Evolutionary conservation across 2,113 vertebrate genomes (phyloP).

Genomic region (Cygnus atratus): DNA sequence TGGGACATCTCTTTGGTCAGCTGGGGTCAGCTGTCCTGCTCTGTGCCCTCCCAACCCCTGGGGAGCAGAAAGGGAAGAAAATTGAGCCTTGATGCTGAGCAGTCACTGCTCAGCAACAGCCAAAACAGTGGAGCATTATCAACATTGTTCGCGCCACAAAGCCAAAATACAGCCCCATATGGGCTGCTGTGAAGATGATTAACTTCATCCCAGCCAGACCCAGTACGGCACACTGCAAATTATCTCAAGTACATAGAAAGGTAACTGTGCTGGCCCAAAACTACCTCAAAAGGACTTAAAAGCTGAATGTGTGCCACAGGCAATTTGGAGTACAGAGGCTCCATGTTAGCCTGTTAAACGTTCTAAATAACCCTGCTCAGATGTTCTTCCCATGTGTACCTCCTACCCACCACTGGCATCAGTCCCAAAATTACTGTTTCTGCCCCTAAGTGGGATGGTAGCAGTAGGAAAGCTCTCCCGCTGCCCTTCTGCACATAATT

Average conservation of each 20-base stretch:
- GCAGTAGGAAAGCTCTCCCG: neutral
- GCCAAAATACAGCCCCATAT: neutral
- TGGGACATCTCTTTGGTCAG: neutral
- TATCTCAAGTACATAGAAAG: neutral
- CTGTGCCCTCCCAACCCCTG: neutral
- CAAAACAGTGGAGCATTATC: neutral
- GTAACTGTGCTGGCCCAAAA: neutral
- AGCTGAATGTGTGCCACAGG: neutral
- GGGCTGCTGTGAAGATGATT: neutral
- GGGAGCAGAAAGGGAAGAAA: neutral
- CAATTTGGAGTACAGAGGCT: neutral
- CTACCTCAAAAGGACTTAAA: neutral
- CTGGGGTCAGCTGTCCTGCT: neutral
- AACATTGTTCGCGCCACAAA: neutral
- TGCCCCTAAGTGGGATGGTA: neutral
- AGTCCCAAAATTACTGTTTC: neutral
- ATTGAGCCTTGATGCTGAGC: neutral
- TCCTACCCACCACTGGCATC: neutral
- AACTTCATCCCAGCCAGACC: neutral
- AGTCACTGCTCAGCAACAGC: neutral
- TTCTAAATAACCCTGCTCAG: neutral
- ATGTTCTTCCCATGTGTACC: neutral
- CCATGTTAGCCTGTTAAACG: neutral
- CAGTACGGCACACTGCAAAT: neutral
- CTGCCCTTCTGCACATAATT: neutral